These are phyloP conservation scores for Stomatorhinus ivindoensis DNA, from an alignment of 2,113 vertebrate genomes.

Conservation along the genomic window DNA sequence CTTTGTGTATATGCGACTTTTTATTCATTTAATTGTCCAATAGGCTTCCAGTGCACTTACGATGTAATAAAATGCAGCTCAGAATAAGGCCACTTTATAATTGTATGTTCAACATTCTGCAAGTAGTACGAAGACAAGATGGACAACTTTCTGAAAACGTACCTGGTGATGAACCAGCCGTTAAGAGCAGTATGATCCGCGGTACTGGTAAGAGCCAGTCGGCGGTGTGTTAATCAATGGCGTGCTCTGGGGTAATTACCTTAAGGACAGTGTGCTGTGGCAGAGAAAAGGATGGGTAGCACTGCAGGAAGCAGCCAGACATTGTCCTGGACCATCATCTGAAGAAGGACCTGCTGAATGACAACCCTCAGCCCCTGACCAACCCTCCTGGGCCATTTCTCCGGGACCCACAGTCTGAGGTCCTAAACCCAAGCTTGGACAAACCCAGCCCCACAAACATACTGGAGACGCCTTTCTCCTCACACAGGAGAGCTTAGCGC, in stretches of 20 bases:
- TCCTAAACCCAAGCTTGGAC: neutral
- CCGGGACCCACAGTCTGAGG: neutral
- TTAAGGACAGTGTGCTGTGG: neutral
- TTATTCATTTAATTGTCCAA: neutral
- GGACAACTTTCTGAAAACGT: neutral
- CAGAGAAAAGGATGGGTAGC: neutral
- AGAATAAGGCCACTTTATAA: neutral
- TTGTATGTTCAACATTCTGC: neutral
- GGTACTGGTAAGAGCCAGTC: neutral
- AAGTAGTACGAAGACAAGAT: neutral
- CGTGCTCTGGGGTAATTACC: too few species aligned
- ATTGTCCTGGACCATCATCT: conserved; percentile 36
- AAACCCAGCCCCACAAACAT: neutral
- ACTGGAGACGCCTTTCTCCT: neutral
- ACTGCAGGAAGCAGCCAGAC: conserved; percentile 27
- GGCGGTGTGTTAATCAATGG: neutral
- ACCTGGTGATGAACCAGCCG: neutral
- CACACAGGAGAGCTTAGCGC: neutral
- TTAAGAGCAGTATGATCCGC: neutral
- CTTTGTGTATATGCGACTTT: neutral
- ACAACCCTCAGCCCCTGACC: neutral
- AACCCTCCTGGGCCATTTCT: neutral
- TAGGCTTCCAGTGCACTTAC: neutral
- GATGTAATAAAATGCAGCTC: neutral
- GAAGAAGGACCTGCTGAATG: conserved; percentile 1